phyloP scores from a whole-genome alignment of 2,888 invertebrate species.

The Hypomecis punctinalis region DNA sequence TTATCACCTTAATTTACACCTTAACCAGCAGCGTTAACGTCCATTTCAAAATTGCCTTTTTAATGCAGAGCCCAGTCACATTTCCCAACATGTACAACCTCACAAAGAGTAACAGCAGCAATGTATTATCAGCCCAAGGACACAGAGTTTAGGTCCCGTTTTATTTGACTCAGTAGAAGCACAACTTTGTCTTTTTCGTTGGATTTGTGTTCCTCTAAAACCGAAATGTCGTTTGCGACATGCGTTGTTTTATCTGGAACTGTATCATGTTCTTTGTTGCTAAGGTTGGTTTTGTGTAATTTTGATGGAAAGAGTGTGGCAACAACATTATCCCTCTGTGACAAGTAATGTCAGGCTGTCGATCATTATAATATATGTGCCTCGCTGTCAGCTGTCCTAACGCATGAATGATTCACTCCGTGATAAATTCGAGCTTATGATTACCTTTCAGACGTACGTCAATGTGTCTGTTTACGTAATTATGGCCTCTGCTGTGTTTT shows the following conservation, averaged over 20 bases:
- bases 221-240: constrained; percentile 59
- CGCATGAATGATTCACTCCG: constrained; percentile 84
- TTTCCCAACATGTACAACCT: constrained; percentile 66
- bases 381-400: constrained; percentile 83
- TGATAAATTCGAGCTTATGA: constrained; percentile 85
- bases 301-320: constrained; percentile 60
- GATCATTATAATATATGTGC: constrained; percentile 85
- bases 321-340: constrained; percentile 83
- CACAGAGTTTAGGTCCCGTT: constrained; percentile 62
- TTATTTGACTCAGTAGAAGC: constrained; percentile 52
- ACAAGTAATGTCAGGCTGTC: constrained; percentile 83
- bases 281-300: constrained; percentile 48
- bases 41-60: constrained; percentile 18
- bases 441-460: constrained; percentile 83
- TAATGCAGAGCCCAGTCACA: constrained; percentile 61
- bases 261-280: constrained; percentile 35
- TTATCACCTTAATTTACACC: constrained; percentile 46
- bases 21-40: constrained; percentile 41
- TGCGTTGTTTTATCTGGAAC: constrained; percentile 36
- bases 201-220: constrained; percentile 63
- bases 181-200: constrained; percentile 80
- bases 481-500: constrained; percentile 74
- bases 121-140: constrained; percentile 58
- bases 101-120: constrained; percentile 54
- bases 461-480: constrained; percentile 83